Evolutionary conservation across 1,140 invertebrate genomes (phyloP).

Genomic region (Anadara kagoshimensis): DNA sequence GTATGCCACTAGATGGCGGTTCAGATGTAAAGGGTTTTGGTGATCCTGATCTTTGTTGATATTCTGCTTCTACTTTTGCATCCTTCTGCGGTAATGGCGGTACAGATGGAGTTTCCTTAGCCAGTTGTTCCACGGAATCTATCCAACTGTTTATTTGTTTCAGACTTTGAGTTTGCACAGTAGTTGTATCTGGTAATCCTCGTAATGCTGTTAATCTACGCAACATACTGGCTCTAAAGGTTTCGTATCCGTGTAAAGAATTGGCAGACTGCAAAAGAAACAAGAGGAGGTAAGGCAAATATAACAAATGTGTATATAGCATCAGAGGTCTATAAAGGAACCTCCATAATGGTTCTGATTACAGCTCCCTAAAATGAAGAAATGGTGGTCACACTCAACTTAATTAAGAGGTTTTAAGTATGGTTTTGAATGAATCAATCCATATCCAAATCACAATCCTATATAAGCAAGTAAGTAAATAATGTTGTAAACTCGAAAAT

Average conservation of each 20-base stretch:
- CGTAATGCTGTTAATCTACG: slow-evolving; percentile 39
- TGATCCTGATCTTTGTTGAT: slow-evolving; percentile 40
- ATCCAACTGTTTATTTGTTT: slow-evolving; percentile 58
- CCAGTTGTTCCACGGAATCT: slow-evolving; percentile 40
- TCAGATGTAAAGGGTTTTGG: slow-evolving; percentile 65
- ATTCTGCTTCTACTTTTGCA: slow-evolving; percentile 1
- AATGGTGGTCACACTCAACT: too few species aligned
- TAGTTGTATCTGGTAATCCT: slow-evolving; percentile 26
- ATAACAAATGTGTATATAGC: too few species aligned
- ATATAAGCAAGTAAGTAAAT: too few species aligned
- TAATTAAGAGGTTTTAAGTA: too few species aligned
- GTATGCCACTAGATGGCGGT: slow-evolving; percentile 54
- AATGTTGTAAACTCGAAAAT: too few species aligned
- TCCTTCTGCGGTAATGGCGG: neutral
- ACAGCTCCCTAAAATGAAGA: too few species aligned
- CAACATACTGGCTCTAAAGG: slow-evolving; percentile 48
- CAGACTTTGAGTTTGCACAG: slow-evolving; percentile 38
- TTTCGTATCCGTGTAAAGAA: slow-evolving; percentile 47
- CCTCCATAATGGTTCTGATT: too few species aligned
- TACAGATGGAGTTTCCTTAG: slow-evolving; percentile 24
- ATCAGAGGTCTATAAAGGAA: too few species aligned
- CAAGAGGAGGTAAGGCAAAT: too few species aligned
- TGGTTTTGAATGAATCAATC: too few species aligned
- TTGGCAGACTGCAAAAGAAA: slow-evolving; percentile 46
- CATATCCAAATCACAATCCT: too few species aligned